These are phyloP conservation scores for Leptestheria dahalacensis DNA, from an alignment of 1,140 invertebrate species.

Conservation along the genomic window DNA sequence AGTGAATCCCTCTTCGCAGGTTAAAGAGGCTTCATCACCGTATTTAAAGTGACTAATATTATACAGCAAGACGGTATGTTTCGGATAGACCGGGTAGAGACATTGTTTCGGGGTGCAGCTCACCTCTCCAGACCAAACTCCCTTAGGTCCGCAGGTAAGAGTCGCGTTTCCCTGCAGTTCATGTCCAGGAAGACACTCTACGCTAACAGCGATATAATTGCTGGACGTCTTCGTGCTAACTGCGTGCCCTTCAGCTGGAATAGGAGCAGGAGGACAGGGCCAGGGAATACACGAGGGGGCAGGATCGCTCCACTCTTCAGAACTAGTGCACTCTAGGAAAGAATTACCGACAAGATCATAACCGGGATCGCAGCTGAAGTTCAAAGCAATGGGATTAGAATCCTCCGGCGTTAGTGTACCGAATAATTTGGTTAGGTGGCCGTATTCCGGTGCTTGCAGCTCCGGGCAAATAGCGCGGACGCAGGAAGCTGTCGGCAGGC, in stretches of 20 bases:
- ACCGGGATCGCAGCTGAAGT: conserved; percentile 18
- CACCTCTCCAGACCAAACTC: conserved; percentile 25
- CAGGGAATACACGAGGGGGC: conserved; percentile 13
- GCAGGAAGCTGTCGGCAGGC: conserved; percentile 23
- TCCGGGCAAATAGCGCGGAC: conserved; percentile 13
- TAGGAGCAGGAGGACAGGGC: conserved; percentile 7
- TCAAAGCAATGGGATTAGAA: neutral
- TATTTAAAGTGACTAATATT: neutral
- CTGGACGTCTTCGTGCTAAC: conserved; percentile 2
- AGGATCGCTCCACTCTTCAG: conserved; percentile 15
- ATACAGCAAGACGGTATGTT: neutral
- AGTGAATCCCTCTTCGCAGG: conserved; percentile 27
- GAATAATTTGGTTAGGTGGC: neutral
- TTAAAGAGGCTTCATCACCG: conserved; percentile 23
- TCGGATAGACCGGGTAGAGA: conserved; percentile 14
- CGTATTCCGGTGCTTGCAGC: conserved; percentile 18
- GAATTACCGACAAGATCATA: conserved; percentile 16
- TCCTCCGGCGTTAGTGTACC: neutral
- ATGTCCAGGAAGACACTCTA: conserved; percentile 25
- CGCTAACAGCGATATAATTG: conserved; percentile 17
- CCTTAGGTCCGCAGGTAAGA: conserved; percentile 24
- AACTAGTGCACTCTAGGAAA: conserved; percentile 1
- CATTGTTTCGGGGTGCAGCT: conserved; percentile 23
- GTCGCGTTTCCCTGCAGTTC: conserved; percentile 21
- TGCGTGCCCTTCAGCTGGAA: conserved; percentile 2